A percentile compares a stretch with the other conserved stretches of the same genome.
Conservation (phyloP, 2,113 vertebrate species). For the Thinocorus orbignyianus region DNA sequence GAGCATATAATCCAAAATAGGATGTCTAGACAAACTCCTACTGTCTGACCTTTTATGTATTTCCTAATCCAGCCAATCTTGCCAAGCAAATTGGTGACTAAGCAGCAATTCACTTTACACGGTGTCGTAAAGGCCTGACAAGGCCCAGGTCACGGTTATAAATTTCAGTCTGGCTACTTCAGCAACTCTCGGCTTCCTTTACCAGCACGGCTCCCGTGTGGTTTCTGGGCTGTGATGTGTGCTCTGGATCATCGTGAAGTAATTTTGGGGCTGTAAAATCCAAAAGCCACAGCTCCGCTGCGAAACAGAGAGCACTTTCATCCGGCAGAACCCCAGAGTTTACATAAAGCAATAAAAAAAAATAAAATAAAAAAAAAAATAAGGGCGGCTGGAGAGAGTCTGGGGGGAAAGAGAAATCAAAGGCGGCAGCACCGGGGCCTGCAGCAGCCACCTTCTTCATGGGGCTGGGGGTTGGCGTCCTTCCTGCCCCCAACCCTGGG, state of each 20-base stretch:
- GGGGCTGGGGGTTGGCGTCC: neutral
- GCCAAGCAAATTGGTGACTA: constrained; percentile 80
- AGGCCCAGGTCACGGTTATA: constrained; percentile 76
- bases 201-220: constrained; percentile 63
- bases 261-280: constrained; percentile 70
- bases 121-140: constrained; percentile 72
- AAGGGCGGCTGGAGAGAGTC: constrained; percentile 58
- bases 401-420: constrained; percentile 3
- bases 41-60: constrained; percentile 80
- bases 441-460: neutral
- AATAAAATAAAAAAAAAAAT: no score
- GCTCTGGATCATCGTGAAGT: constrained; percentile 73
- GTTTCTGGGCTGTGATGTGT: constrained; percentile 70
- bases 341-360: constrained; percentile 23
- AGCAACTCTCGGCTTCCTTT: constrained; percentile 60
- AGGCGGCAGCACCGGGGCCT: neutral
- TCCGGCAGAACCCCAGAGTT: constrained; percentile 60
- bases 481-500: neutral
- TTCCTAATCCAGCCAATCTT: constrained; percentile 73
- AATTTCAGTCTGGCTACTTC: constrained; percentile 76
- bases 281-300: constrained; percentile 66
- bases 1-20: constrained; percentile 74
- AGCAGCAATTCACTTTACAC: constrained; percentile 75
- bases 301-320: constrained; percentile 68
- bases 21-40: constrained; percentile 84